phyloP scores from a whole-genome alignment of 1,140 invertebrate genomes.

The Oedothorax gibbosus region DNA sequence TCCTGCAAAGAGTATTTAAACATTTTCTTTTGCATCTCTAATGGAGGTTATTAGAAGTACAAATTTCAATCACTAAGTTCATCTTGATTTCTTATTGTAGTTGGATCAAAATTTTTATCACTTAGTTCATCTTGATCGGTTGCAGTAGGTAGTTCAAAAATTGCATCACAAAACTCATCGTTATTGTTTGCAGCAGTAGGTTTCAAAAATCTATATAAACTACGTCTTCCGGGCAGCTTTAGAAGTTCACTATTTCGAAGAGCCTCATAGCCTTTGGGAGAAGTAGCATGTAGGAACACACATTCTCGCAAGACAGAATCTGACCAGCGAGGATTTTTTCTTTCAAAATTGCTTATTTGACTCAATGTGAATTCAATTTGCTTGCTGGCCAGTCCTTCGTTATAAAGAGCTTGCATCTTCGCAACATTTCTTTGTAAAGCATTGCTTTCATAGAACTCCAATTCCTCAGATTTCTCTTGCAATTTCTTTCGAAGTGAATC shows the following conservation, averaged over 20 bases:
- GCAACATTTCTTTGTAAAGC: not conserved
- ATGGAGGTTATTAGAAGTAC: no score
- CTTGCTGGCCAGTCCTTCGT: not conserved
- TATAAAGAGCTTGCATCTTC: not conserved
- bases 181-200: no score
- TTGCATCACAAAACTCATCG: no score
- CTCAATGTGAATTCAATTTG: not conserved
- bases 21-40: no score
- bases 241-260: not conserved
- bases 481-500: not conserved
- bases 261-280: not conserved
- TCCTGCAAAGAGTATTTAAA: no score
- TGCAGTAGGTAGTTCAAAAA: no score
- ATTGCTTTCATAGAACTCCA: not conserved
- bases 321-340: slow-evolving; percentile 2
- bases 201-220: not conserved
- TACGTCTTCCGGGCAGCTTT: not conserved
- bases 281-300: slow-evolving; percentile 5
- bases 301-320: slow-evolving; percentile 1
- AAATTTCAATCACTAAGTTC: no score
- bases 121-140: no score
- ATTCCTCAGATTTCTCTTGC: not conserved
- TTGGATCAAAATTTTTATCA: no score
- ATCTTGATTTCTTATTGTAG: no score
- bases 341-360: slow-evolving; percentile 11